A percentile compares a stretch with the other conserved stretches of the same genome.
These are phyloP conservation scores for Agapornis canus DNA, from an alignment of 2,797 vertebrate genomes.

Conservation along the genomic window DNA sequence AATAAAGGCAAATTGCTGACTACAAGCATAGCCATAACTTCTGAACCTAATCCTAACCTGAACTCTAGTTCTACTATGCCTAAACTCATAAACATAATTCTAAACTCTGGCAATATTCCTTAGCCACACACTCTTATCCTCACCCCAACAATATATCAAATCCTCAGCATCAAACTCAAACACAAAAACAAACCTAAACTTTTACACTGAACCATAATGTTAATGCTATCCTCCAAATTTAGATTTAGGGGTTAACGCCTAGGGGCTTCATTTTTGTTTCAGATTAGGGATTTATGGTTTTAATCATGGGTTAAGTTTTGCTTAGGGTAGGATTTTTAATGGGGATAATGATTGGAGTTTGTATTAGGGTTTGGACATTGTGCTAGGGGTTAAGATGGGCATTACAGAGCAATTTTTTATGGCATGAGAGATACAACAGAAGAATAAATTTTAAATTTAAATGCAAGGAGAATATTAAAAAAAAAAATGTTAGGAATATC, in stretches of 20 bases:
- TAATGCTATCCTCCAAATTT: background rate
- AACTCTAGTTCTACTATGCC: background rate
- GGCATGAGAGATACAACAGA: background rate
- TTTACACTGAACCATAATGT: background rate
- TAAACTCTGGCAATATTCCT: background rate
- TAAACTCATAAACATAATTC: background rate
- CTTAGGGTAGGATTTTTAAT: background rate
- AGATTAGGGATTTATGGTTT: background rate
- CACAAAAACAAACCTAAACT: background rate
- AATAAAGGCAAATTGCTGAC: background rate
- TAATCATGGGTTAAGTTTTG: background rate
- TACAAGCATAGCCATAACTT: background rate
- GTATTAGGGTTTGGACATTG: background rate
- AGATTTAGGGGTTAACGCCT: fast-evolving
- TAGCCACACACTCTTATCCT: background rate
- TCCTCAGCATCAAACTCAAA: background rate
- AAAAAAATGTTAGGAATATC: background rate
- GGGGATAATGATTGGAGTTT: background rate
- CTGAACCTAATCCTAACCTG: background rate
- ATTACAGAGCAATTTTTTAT: background rate
- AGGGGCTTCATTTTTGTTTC: background rate
- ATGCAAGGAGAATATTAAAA: background rate
- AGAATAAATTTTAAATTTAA: background rate
- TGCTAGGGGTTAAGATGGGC: background rate
- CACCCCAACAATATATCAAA: background rate